These are phyloP conservation scores for Palythoa heliodiscus DNA, from an alignment of 92 coral and sea anemone species.

Conservation along the genomic window DNA sequence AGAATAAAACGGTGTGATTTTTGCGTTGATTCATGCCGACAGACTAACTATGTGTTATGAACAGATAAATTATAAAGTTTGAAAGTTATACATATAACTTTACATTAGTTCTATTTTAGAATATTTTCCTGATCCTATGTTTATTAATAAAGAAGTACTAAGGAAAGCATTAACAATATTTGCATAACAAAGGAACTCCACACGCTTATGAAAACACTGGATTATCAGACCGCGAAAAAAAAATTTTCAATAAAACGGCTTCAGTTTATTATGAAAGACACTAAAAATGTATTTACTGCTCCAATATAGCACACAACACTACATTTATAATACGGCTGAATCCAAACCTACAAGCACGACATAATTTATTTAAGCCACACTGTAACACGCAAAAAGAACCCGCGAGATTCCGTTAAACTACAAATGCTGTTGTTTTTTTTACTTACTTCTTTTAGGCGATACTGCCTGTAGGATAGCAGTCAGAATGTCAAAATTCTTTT, in stretches of 20 bases:
- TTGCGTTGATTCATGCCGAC: too few relatives aligned
- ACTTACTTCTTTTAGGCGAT: constrained; percentile 97
- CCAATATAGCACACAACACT: background rate
- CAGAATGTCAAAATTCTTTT: constrained; percentile 89
- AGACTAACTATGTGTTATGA: too few relatives aligned
- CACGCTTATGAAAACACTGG: background rate
- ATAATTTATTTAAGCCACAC: background rate
- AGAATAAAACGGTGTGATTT: background rate
- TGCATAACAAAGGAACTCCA: constrained; percentile 28
- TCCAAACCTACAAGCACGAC: constrained; percentile 6
- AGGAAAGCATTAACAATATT: constrained; percentile 22
- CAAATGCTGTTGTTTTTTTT: background rate
- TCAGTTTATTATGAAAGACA: background rate
- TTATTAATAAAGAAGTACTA: constrained; percentile 17
- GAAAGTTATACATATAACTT: background rate
- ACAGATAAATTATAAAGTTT: background rate
- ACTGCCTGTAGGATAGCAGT: constrained; percentile 99
- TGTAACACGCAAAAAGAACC: constrained; percentile 15
- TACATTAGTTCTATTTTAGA: background rate
- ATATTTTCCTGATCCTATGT: background rate
- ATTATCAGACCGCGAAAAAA: background rate
- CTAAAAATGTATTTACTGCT: background rate
- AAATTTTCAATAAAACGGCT: background rate
- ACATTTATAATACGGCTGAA: background rate
- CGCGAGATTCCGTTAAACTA: constrained; percentile 2